Conservation (phyloP, 2,113 vertebrate species). For the Nerophis lumbriciformis region DNA sequence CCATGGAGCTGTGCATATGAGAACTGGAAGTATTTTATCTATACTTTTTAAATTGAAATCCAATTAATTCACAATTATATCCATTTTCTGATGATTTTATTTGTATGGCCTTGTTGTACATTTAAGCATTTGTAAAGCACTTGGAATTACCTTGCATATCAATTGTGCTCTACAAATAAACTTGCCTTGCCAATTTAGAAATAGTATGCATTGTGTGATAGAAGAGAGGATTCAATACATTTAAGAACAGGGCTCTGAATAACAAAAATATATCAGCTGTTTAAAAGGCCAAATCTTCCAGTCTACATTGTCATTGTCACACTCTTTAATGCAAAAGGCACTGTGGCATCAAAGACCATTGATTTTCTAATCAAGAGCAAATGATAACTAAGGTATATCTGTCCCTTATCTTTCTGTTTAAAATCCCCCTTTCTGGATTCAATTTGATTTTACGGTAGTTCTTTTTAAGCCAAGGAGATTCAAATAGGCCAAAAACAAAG, state of each 20-base stretch:
- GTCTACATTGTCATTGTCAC: conserved; percentile 73
- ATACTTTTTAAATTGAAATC: no score
- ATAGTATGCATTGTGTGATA: conserved; percentile 64
- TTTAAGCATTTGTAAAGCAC: no score
- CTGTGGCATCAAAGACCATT: conserved; percentile 75
- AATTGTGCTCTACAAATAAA: no score
- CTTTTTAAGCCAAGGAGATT: conserved; percentile 55
- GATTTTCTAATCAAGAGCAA: conserved; percentile 77
- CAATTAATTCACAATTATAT: no score
- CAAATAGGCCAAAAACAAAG: conserved; percentile 63
- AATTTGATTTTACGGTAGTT: conserved; percentile 69
- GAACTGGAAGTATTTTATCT: no score
- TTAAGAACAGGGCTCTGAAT: conserved; percentile 64
- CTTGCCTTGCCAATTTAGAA: no score
- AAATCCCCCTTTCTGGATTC: conserved; percentile 70
- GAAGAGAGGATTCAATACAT: conserved; percentile 65
- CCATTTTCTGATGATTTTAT: no score
- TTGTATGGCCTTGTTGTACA: no score
- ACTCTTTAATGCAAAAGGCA: conserved; percentile 71
- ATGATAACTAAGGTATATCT: conserved; percentile 77
- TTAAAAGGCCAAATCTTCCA: conserved; percentile 71
- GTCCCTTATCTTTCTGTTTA: conserved; percentile 72
- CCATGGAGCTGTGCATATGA: no score
- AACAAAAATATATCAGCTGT: conserved; percentile 66
- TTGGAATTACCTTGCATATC: no score